Evolutionary conservation across 2,113 vertebrate genomes (phyloP).

Genomic region (Bostrychus sinensis): DNA sequence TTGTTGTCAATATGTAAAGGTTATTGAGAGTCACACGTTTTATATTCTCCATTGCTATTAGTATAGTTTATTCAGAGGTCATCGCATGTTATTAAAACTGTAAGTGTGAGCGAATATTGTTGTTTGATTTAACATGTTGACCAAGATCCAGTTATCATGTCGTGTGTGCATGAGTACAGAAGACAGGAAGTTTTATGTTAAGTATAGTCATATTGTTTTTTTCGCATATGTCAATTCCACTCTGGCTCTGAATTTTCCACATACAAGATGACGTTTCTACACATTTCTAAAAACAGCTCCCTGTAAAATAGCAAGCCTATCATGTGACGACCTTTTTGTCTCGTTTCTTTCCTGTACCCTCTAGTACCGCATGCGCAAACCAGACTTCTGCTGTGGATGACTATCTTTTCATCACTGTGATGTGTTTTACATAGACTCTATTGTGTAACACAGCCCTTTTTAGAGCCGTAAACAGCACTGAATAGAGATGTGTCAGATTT

Average conservation of each 20-base stretch:
- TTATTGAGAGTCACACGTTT: not conserved
- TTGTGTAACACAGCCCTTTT: not conserved
- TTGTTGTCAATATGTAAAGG: not conserved
- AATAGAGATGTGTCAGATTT: not conserved
- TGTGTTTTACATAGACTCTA: conserved; percentile 21
- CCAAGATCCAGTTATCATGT: not conserved
- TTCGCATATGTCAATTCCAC: not conserved
- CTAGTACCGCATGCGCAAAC: conserved; percentile 63
- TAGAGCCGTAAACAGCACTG: not conserved
- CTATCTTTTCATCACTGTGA: conserved; percentile 31
- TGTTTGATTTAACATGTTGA: not conserved
- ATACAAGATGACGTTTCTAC: conserved; percentile 34
- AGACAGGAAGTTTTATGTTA: conserved; percentile 32
- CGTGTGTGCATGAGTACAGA: not conserved
- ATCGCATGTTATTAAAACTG: conserved; percentile 10
- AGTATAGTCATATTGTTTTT: not conserved
- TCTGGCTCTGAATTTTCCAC: conserved; percentile 12
- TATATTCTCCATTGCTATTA: not conserved
- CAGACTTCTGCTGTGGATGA: conserved; percentile 3
- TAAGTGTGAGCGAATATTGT: conserved; percentile 3
- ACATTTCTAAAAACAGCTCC: conserved; percentile 49
- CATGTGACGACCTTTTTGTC: conserved; percentile 66
- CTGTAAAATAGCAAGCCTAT: conserved; percentile 45
- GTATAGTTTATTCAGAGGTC: not conserved
- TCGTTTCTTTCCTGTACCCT: conserved; percentile 13